Conservation (phyloP, 1,140 invertebrate species). For the Ips nitidus region DNA sequence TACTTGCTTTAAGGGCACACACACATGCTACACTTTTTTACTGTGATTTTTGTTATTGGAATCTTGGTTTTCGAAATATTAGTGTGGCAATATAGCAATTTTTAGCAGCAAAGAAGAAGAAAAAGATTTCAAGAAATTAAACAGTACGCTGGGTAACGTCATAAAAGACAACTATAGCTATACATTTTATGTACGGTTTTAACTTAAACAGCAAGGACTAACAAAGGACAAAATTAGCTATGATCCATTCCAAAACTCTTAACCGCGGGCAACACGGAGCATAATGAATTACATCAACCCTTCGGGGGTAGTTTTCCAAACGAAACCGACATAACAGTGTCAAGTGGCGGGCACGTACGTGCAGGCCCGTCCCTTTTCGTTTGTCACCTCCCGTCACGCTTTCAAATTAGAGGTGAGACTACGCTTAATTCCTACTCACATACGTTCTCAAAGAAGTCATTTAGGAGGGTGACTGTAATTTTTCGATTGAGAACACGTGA, state of each 20-base stretch:
- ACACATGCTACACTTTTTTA: no score
- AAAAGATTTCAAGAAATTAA: no score
- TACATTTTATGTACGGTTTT: neutral
- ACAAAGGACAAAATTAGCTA: slow-evolving; percentile 27
- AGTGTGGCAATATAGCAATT: no score
- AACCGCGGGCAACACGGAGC: slow-evolving; percentile 26
- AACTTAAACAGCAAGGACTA: slow-evolving; percentile 6
- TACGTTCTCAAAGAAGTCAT: no score
- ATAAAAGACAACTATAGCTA: no score
- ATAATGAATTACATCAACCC: slow-evolving; percentile 39
- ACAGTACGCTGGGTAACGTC: no score
- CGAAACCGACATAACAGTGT: slow-evolving; percentile 31
- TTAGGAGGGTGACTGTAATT: no score
- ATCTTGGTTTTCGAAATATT: no score
- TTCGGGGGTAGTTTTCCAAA: slow-evolving; percentile 29
- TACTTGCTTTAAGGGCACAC: no score
- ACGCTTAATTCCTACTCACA: slow-evolving; percentile 10
- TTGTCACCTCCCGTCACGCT: slow-evolving; percentile 28
- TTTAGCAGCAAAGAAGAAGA: no score
- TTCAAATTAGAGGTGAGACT: slow-evolving; percentile 34
- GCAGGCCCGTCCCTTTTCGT: slow-evolving; percentile 29
- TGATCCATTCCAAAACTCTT: slow-evolving; percentile 31
- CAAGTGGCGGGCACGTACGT: slow-evolving; percentile 28
- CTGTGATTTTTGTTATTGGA: no score
- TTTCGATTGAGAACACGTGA: no score